Conservation (phyloP, 2,888 invertebrate species). For the Copidosoma aretas region DNA sequence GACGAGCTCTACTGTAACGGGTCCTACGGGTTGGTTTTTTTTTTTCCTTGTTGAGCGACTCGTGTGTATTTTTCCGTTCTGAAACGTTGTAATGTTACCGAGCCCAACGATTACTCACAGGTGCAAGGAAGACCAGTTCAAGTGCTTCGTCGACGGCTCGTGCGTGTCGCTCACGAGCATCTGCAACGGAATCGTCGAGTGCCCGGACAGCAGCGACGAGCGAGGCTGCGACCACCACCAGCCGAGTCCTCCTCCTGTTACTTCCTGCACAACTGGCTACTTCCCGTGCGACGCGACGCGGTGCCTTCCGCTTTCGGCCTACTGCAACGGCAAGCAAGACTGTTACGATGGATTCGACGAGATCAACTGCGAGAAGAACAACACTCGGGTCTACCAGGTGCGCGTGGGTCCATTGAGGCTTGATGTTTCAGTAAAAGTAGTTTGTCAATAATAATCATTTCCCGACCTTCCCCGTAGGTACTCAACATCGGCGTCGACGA, state of each 20-base stretch:
- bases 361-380: slow-evolving; percentile 67
- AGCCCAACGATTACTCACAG: slow-evolving; percentile 40
- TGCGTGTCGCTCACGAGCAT: slow-evolving; percentile 66
- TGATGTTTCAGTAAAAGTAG: not conserved
- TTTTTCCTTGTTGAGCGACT: not conserved
- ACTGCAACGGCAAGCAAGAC: slow-evolving; percentile 74
- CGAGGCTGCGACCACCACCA: slow-evolving; percentile 57
- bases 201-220: slow-evolving; percentile 68
- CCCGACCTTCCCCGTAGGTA: slow-evolving; percentile 51
- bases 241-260: slow-evolving; percentile 56
- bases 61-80: not conserved
- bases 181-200: slow-evolving; percentile 66
- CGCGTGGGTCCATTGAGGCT: slow-evolving; percentile 44
- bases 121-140: slow-evolving; percentile 65
- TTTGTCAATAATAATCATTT: not conserved
- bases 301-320: slow-evolving; percentile 69
- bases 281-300: slow-evolving; percentile 69
- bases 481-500: slow-evolving; percentile 72
- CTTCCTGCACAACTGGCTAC: slow-evolving; percentile 65
- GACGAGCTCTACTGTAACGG: slow-evolving; percentile 68
- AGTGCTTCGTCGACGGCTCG: slow-evolving; percentile 70
- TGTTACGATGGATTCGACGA: slow-evolving; percentile 82
- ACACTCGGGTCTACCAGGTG: slow-evolving; percentile 62
- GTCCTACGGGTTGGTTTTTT: slow-evolving; percentile 7
- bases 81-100: slow-evolving; percentile 29